A percentile compares a stretch with the other conserved stretches of the same genome.
Conservation (phyloP, 2,113 vertebrate species). For the Cottus gobio region DNA sequence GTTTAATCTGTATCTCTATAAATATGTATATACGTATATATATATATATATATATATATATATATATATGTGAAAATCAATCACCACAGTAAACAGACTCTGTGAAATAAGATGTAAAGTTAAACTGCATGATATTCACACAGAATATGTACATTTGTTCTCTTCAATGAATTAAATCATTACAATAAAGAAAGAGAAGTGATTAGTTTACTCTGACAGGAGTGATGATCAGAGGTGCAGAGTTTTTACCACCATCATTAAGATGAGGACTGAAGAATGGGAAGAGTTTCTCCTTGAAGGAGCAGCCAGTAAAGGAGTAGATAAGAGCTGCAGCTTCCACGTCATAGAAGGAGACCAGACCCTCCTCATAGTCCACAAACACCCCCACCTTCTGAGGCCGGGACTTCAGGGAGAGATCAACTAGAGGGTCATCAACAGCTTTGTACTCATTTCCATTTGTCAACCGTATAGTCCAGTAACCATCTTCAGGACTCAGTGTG, state of each 20-base stretch:
- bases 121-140: too few relatives aligned
- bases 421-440: fast-evolving
- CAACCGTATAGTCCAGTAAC: conserved; percentile 27
- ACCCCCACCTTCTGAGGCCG: not conserved
- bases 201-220: not conserved
- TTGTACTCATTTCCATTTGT: not conserved
- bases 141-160: too few relatives aligned
- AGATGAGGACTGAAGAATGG: not conserved
- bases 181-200: too few relatives aligned
- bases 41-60: too few relatives aligned
- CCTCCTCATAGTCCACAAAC: conserved; percentile 23
- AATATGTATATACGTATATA: too few relatives aligned
- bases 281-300: conserved; percentile 4
- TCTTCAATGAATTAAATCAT: too few relatives aligned
- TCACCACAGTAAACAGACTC: too few relatives aligned
- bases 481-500: not conserved
- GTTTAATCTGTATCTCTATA: too few relatives aligned
- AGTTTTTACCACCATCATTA: not conserved
- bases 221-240: conserved; percentile 1
- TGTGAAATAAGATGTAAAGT: too few relatives aligned
- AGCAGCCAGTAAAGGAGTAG: conserved; percentile 4
- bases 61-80: too few relatives aligned
- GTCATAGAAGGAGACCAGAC: conserved; percentile 9
- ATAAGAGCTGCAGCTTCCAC: conserved; percentile 4
- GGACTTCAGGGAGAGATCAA: not conserved